Conservation (phyloP, 2,888 invertebrate genomes). For the Hanleya hanleyi region DNA sequence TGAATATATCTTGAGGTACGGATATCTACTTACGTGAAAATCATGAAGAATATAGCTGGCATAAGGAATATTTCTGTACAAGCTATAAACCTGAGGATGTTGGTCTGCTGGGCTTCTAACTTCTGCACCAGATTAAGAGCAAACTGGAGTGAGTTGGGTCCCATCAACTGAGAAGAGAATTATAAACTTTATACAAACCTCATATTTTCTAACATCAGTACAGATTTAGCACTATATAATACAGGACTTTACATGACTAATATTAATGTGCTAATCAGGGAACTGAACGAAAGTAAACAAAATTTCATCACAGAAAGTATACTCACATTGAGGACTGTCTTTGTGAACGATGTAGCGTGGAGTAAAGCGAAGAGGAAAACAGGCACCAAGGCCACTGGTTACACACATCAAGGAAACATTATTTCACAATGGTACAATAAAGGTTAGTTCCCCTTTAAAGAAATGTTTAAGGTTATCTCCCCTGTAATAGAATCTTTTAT, state of each 20-base stretch:
- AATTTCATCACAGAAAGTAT: slow-evolving; percentile 34
- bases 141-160: slow-evolving; percentile 94
- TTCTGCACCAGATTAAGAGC: slow-evolving; percentile 88
- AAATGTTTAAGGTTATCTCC: no score
- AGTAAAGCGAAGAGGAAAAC: slow-evolving; percentile 92
- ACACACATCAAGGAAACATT: no score
- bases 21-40: slow-evolving; percentile 84
- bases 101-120: slow-evolving; percentile 91
- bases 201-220: no score
- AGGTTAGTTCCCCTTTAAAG: no score
- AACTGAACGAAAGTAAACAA: no score
- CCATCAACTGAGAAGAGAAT: slow-evolving; percentile 87
- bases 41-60: slow-evolving; percentile 76
- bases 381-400: slow-evolving; percentile 90
- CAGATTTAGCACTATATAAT: no score
- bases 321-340: slow-evolving; percentile 93
- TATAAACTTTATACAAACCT: no score
- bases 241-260: no score
- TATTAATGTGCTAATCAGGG: no score
- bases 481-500: no score
- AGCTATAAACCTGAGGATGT: slow-evolving; percentile 91
- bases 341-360: slow-evolving; percentile 93
- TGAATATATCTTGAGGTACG: not conserved
- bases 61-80: slow-evolving; percentile 89
- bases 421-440: no score